These are phyloP conservation scores for Luehdorfia chinensis DNA, from an alignment of 1,140 invertebrate genomes.

Conservation along the genomic window DNA sequence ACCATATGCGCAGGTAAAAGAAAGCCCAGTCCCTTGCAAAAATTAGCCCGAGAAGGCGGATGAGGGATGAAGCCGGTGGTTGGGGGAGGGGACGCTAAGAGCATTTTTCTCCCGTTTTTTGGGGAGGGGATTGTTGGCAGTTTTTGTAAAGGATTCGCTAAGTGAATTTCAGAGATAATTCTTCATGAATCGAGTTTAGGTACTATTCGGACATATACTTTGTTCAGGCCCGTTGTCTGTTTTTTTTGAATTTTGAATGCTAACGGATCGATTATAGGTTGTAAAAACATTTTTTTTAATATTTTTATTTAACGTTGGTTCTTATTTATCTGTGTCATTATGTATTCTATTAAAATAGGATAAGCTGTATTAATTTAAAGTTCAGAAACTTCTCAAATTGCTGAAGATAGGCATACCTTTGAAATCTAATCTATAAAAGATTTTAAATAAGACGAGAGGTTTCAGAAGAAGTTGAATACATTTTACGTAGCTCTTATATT, in stretches of 20 bases:
- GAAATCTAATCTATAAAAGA: conserved; percentile 5
- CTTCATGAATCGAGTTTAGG: conserved; percentile 21
- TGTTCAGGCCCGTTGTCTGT: no score
- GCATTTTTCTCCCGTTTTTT: conserved; percentile 43
- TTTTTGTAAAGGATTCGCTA: conserved; percentile 46
- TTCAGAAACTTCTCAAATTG: not conserved
- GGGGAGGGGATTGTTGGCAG: conserved; percentile 45
- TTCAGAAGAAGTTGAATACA: no score
- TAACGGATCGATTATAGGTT: no score
- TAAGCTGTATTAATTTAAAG: not conserved
- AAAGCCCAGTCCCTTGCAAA: conserved; percentile 55
- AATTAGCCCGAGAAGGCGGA: conserved; percentile 35
- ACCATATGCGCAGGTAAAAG: conserved; percentile 50
- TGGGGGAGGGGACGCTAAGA: conserved; percentile 29
- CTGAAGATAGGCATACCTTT: not conserved
- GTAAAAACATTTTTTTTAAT: no score
- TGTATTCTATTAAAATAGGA: conserved; percentile 1
- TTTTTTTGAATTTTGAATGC: no score
- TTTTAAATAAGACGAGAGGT: no score
- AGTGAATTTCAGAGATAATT: conserved; percentile 58
- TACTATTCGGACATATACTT: no score
- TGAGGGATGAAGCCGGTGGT: conserved; percentile 5
- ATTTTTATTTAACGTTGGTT: no score
- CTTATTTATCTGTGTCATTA: no score
- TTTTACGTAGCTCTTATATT: no score